These are phyloP conservation scores for Zaprionus lineosus DNA, from an alignment of 2,888 invertebrate genomes.

Conservation along the genomic window DNA sequence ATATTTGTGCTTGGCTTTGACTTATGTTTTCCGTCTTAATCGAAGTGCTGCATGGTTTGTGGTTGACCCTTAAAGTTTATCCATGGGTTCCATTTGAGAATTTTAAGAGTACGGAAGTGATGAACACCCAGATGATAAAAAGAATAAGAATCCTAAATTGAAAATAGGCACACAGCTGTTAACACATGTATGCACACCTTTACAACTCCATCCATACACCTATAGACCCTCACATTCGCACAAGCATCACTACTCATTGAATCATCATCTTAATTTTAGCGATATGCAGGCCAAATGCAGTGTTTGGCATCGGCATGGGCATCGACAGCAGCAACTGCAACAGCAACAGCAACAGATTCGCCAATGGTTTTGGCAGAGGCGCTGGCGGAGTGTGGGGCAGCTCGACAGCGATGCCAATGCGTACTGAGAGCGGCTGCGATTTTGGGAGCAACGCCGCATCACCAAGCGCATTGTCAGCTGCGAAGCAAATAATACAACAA, in stretches of 20 bases:
- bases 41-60: too few species aligned
- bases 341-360: constrained; percentile 2
- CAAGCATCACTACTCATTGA: constrained; percentile 77
- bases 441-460: constrained; percentile 54
- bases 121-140: too few species aligned
- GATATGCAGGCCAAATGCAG: constrained; percentile 84
- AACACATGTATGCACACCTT: constrained; percentile 23
- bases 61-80: too few species aligned
- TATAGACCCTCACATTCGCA: too few species aligned
- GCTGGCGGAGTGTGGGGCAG: constrained; percentile 39
- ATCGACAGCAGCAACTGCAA: constrained; percentile 65
- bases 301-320: constrained; percentile 74
- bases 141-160: too few species aligned
- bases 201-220: constrained; percentile 43
- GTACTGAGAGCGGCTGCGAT: constrained; percentile 40
- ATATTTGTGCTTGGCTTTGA: too few species aligned
- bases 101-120: too few species aligned
- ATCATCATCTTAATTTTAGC: constrained; percentile 83
- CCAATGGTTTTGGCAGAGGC: constrained; percentile 20
- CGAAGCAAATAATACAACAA: constrained; percentile 77
- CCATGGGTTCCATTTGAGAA: too few species aligned
- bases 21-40: too few species aligned
- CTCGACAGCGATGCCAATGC: constrained; percentile 20
- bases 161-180: constrained; percentile 5
- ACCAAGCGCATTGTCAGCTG: constrained; percentile 80